Conservation (phyloP, 2,113 vertebrate genomes). For the Anhinga anhinga region DNA sequence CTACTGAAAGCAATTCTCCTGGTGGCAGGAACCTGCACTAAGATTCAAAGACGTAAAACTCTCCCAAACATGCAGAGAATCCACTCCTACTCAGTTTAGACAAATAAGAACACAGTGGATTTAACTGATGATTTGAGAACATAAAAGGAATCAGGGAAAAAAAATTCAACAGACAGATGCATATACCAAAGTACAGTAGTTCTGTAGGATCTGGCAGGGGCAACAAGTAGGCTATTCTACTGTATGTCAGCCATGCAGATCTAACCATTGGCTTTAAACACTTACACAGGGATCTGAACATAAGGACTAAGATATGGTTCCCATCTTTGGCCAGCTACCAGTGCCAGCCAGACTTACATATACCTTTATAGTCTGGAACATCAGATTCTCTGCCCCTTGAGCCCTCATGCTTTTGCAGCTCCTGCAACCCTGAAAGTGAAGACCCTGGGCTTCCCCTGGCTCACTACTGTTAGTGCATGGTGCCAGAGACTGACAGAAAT, state of each 20-base stretch:
- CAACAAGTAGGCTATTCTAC: not conserved
- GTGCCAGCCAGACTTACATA: not conserved
- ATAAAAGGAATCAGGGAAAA: not conserved
- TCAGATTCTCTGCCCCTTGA: not conserved
- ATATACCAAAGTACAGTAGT: not conserved
- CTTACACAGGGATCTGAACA: not conserved
- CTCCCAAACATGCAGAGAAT: not conserved
- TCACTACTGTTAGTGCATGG: not conserved
- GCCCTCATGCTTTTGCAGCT: not conserved
- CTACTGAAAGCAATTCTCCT: not conserved
- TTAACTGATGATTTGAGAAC: not conserved
- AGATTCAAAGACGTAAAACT: not conserved
- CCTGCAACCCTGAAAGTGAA: not conserved
- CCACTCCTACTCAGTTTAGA: not conserved
- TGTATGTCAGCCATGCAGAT: fast-evolving
- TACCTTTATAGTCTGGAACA: not conserved
- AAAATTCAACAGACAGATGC: not conserved
- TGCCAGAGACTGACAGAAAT: not conserved
- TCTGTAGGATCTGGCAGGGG: not conserved
- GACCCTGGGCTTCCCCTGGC: not conserved
- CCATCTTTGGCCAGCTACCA: not conserved
- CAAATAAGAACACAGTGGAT: not conserved
- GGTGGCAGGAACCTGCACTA: not conserved
- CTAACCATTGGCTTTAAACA: not conserved
- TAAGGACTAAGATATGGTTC: not conserved